These are phyloP conservation scores for Pogonomyrmex californicus DNA, from an alignment of 1,140 invertebrate genomes.

Conservation along the genomic window DNA sequence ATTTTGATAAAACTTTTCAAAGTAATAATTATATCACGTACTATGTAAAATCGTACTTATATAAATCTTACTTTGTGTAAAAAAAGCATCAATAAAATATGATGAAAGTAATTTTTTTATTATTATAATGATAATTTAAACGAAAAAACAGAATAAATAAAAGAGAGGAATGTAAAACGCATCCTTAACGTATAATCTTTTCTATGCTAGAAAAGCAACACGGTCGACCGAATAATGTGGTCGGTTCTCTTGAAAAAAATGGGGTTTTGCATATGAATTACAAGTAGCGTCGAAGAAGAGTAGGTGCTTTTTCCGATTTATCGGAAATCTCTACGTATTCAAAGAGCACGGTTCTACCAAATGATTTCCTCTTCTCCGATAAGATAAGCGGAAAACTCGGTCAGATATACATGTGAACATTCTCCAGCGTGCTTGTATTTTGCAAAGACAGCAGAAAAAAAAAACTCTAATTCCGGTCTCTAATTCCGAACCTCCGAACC, in stretches of 20 bases:
- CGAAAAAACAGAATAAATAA: background rate
- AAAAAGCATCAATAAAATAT: background rate
- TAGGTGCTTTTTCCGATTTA: conserved; percentile 18
- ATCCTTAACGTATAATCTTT: background rate
- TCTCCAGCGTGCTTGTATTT: background rate
- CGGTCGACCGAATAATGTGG: background rate
- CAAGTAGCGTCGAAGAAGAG: background rate
- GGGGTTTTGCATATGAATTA: background rate
- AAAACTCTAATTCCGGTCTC: background rate
- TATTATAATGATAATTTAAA: background rate
- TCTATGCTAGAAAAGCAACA: background rate
- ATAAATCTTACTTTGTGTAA: background rate
- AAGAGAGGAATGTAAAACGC: background rate
- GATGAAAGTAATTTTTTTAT: conserved; percentile 14
- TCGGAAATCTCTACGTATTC: conserved; percentile 37
- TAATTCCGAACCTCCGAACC: background rate
- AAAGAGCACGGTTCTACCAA: background rate
- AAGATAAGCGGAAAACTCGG: conserved; percentile 5
- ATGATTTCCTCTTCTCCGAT: background rate
- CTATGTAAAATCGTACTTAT: background rate
- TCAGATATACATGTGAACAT: background rate
- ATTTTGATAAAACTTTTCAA: background rate
- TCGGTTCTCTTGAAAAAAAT: background rate
- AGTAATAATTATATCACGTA: background rate
- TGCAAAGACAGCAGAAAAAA: background rate